These are phyloP conservation scores for Ditylenchus weischeri DNA, from an alignment of 2,888 invertebrate genomes.

Conservation along the genomic window DNA sequence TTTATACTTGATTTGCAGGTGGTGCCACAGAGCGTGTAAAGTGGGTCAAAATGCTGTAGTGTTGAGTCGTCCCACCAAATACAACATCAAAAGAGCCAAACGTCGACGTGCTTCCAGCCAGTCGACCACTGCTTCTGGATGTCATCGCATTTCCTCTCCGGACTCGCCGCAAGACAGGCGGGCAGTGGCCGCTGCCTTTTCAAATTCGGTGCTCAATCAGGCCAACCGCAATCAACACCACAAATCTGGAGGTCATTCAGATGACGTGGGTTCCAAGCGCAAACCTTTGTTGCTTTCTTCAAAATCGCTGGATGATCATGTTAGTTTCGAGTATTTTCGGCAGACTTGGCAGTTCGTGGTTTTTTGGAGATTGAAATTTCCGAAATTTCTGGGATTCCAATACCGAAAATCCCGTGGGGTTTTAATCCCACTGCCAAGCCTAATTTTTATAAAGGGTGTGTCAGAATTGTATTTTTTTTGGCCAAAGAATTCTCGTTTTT, in stretches of 20 bases:
- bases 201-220: constrained; percentile 2
- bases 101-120: constrained; percentile 25
- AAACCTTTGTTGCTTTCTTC: constrained; percentile 38
- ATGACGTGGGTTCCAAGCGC: constrained; percentile 6
- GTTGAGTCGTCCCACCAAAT: constrained; percentile 29
- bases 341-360: too few relatives aligned
- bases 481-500: too few relatives aligned
- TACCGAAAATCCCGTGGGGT: too few relatives aligned
- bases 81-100: neutral
- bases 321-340: neutral
- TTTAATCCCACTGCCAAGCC: too few relatives aligned
- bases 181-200: constrained; percentile 33
- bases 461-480: too few relatives aligned
- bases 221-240: neutral
- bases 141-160: constrained; percentile 28
- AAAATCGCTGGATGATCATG: constrained; percentile 44
- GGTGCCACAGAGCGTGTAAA: constrained; percentile 72
- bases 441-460: neutral
- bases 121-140: constrained; percentile 18
- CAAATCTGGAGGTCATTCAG: neutral
- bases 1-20: constrained; percentile 62
- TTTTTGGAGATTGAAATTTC: too few relatives aligned
- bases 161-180: constrained; percentile 33
- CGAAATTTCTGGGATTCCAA: too few relatives aligned
- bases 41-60: constrained; percentile 34